A percentile compares a stretch with the other conserved stretches of the same genome.
These are phyloP conservation scores for Brachypterus glaber DNA, from an alignment of 2,888 invertebrate genomes.

Conservation along the genomic window DNA sequence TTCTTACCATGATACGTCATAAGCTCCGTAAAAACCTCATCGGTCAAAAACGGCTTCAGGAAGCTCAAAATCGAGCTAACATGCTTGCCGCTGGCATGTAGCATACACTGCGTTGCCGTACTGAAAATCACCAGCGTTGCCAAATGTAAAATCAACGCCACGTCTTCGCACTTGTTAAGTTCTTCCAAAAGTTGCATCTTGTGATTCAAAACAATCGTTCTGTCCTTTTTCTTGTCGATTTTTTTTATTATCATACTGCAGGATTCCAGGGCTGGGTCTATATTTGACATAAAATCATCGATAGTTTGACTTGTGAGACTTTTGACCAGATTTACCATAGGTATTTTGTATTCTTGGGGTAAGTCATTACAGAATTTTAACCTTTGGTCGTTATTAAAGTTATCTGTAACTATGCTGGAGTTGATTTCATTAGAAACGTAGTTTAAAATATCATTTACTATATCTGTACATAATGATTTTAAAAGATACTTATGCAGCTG, in stretches of 20 bases:
- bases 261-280: constrained; percentile 60
- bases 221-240: constrained; percentile 81
- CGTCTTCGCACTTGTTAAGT: constrained; percentile 62
- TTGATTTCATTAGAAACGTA: constrained; percentile 70
- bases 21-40: constrained; percentile 55
- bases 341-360: constrained; percentile 57
- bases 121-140: constrained; percentile 72
- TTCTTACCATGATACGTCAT: constrained; percentile 69
- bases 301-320: constrained; percentile 57
- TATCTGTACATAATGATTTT: constrained; percentile 74
- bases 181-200: constrained; percentile 74
- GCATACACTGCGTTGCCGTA: constrained; percentile 65
- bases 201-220: constrained; percentile 66
- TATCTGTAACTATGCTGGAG: constrained; percentile 51
- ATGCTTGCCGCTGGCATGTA: constrained; percentile 91
- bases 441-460: constrained; percentile 66
- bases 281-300: constrained; percentile 69
- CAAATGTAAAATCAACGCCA: constrained; percentile 70
- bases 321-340: constrained; percentile 58
- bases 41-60: constrained; percentile 59
- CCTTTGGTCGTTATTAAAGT: constrained; percentile 54
- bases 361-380: constrained; percentile 60
- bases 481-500: constrained; percentile 74
- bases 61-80: constrained; percentile 71
- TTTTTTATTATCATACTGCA: constrained; percentile 79